Evolutionary conservation across 92 coral and sea anemone species (phyloP).

Genomic region (Heliopora coerulea): DNA sequence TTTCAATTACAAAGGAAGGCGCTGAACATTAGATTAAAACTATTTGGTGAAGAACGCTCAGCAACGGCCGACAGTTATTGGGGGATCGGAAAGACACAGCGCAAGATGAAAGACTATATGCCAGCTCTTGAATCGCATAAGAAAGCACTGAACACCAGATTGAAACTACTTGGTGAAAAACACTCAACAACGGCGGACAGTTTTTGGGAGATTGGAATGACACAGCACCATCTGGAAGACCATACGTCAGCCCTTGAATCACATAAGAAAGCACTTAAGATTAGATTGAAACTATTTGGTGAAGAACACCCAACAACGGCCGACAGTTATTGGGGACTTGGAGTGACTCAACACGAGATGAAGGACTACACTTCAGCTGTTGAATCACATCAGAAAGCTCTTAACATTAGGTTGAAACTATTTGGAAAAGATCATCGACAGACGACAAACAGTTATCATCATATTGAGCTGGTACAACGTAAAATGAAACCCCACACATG

Average conservation of each 20-base stretch:
- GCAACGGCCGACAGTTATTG: conserved; percentile 13
- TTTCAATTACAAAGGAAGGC: background rate
- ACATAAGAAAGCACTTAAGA: conserved; percentile 5
- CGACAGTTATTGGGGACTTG: background rate
- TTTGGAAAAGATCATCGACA: conserved; percentile 19
- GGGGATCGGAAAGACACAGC: conserved; percentile 4
- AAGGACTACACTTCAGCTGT: background rate
- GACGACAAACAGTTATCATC: conserved; percentile 5
- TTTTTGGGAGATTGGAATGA: background rate
- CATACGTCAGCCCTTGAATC: background rate
- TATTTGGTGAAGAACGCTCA: conserved; percentile 19
- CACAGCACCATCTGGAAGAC: background rate
- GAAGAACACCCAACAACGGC: conserved; percentile 5
- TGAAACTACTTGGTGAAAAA: background rate
- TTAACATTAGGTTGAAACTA: background rate
- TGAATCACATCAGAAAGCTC: background rate
- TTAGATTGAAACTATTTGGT: conserved; percentile 8
- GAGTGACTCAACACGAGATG: background rate
- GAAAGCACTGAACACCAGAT: background rate
- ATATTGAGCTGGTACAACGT: background rate
- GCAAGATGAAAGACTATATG: background rate
- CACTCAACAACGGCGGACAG: conserved; percentile 13
- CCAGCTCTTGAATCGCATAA: background rate
- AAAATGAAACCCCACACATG: background rate
- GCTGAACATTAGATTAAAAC: background rate